A percentile compares a stretch with the other conserved stretches of the same genome.
phyloP scores from a whole-genome alignment of 2,888 invertebrate genomes.

The Philopedon plagiatum region DNA sequence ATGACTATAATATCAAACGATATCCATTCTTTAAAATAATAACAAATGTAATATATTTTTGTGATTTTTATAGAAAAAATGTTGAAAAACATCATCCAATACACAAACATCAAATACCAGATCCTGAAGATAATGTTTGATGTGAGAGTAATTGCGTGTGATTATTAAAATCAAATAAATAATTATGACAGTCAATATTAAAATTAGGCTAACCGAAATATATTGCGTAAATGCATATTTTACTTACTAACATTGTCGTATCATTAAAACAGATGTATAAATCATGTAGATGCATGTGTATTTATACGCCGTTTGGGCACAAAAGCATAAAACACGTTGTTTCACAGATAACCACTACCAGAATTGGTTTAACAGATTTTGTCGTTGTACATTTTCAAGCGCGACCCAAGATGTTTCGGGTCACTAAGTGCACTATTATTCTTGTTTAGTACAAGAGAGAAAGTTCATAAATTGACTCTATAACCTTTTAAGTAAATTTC shows the following conservation, averaged over 20 bases:
- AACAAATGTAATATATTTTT: too few species aligned
- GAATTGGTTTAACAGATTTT: slow-evolving; percentile 37
- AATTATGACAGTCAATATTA: not conserved
- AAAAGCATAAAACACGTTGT: slow-evolving; percentile 33
- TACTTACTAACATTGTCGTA: slow-evolving; percentile 21
- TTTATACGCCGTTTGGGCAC: slow-evolving; percentile 21
- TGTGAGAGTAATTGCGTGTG: not conserved
- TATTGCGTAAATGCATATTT: slow-evolving; percentile 17
- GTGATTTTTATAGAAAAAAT: too few species aligned
- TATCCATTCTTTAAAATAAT: too few species aligned
- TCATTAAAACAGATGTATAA: slow-evolving; percentile 30
- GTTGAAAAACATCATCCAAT: too few species aligned
- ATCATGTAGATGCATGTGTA: slow-evolving; percentile 33
- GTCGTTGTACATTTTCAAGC: slow-evolving; percentile 29
- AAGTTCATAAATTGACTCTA: not conserved
- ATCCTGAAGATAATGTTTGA: not conserved
- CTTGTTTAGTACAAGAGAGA: not conserved
- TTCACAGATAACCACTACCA: slow-evolving; percentile 32
- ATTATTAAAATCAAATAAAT: not conserved
- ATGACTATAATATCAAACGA: too few species aligned
- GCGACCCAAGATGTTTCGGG: slow-evolving; percentile 6
- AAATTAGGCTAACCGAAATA: slow-evolving; percentile 2
- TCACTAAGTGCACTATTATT: slow-evolving; percentile 2
- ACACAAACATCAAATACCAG: too few species aligned
- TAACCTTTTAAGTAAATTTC: too few species aligned